Base-by-base conservation (phyloP, 2,113 vertebrate species). In the Eudyptes chrysolophus region DNA sequence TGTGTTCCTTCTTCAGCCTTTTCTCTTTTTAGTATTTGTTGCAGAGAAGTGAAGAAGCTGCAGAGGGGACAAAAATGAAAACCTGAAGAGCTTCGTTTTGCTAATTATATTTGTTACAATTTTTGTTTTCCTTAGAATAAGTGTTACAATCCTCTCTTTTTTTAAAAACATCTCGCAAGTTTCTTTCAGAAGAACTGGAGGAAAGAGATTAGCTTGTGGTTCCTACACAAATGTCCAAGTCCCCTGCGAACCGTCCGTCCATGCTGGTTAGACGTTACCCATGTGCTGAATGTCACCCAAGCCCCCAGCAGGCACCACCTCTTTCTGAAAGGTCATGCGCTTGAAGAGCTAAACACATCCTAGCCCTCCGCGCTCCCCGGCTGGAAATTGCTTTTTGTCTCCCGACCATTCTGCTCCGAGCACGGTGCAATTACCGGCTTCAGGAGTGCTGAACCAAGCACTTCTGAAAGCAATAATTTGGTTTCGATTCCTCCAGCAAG, bases 331-430 rank as follows among this genome's bases (percentile, higher is more conserved):
- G 20, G 46, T 54, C 38, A 32, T 17, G 38, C 4, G 3, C 26
- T 46, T 57, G 46, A 84, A 65, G 52, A 26, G 22, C 65, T 79
- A 60, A 90, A 75, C 26, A 34, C 58, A 55, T 54, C 52, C 24
- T 32, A 58, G 25, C 15, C 20, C 13, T n/a, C 24, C 0, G 0
- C n/a, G 57, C 29, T 75, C 61, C 61, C 32, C 0, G 1, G 27
- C 14, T 66, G 60, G 60, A 91, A 95, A 87, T 42, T 81, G 76
- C 52, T 52, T 82, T 83, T 75, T 93, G 55, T 71, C 48, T 68
- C 81, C 36, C 0, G 0, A 26, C 66, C 0, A 0, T 40, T 71
- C 7, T 51, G 58, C 70, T 94, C 27, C 6, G 4, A 76, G 70
- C 1, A 0, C 1, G 19, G 57, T 26, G 40, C 70, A 92, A 32